These are phyloP conservation scores for Arge pagana DNA, from an alignment of 2,888 invertebrate species.

Conservation along the genomic window DNA sequence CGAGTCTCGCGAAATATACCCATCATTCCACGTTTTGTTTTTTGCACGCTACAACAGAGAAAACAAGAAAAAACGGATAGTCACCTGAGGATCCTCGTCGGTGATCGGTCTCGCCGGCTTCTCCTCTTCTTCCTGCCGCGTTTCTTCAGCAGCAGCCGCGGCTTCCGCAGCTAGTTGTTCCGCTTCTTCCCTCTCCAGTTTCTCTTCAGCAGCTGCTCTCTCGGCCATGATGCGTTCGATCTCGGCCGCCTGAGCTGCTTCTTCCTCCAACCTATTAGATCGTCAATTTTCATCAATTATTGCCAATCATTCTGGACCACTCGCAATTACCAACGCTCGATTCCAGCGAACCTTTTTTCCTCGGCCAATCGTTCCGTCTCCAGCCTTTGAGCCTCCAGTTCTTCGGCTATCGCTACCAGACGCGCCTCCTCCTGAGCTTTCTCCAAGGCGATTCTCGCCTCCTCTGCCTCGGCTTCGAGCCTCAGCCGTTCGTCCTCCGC, in stretches of 20 bases:
- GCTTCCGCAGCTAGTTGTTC: constrained; percentile 66
- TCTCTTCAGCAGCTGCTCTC: constrained; percentile 61
- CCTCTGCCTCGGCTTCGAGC: constrained; percentile 44
- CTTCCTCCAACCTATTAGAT: constrained; percentile 37
- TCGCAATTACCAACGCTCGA: constrained; percentile 32
- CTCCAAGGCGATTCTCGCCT: constrained; percentile 47
- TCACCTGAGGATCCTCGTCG: constrained; percentile 46
- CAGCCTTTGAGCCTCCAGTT: constrained; percentile 59
- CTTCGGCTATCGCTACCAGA: constrained; percentile 60
- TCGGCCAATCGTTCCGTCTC: constrained; percentile 57
- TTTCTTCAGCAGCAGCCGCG: constrained; percentile 34
- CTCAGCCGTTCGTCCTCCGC: constrained; percentile 30
- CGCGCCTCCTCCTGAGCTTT: constrained; percentile 58
- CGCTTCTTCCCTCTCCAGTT: constrained; percentile 66
- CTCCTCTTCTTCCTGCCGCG: constrained; percentile 48
- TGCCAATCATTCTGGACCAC: constrained; percentile 54
- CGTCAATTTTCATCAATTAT: background rate
- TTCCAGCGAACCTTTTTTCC: constrained; percentile 45
- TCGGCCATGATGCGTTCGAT: constrained; percentile 61
- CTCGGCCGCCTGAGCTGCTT: constrained; percentile 45
- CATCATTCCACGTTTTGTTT: too few relatives aligned
- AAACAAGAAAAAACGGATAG: background rate
- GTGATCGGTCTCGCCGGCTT: constrained; percentile 43
- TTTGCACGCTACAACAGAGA: constrained; percentile 26
- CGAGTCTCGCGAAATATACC: too few relatives aligned